A percentile compares a stretch with the other conserved stretches of the same genome.
Conservation (phyloP, 2,797 vertebrate species). For the Lepus oiostolus region DNA sequence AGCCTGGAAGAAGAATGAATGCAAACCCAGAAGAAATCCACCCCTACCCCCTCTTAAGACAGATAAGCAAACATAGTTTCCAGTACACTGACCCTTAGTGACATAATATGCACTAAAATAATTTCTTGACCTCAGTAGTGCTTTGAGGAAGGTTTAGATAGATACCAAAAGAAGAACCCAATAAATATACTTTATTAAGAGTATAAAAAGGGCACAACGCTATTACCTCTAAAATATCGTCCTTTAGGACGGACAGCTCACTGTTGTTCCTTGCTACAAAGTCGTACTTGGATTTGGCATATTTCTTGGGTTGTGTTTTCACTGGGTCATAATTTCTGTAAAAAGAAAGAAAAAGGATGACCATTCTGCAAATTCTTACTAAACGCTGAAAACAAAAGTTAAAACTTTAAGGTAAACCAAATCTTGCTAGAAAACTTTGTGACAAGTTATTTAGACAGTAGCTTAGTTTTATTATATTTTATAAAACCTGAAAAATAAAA, state of each 20-base stretch:
- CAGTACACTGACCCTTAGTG: background rate
- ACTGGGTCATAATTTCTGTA: constrained; percentile 91
- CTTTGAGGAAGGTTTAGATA: constrained; percentile 20
- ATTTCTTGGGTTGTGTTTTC: constrained; percentile 89
- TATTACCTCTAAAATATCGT: constrained; percentile 97
- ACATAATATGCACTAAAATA: constrained; percentile 15
- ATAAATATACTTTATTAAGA: constrained; percentile 30
- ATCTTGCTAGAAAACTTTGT: constrained; percentile 35
- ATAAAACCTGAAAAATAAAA: background rate
- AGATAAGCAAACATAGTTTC: background rate
- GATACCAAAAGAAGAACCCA: background rate
- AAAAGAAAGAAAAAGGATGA: constrained; percentile 73
- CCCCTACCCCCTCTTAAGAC: background rate
- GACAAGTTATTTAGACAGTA: background rate
- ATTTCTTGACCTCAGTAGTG: background rate
- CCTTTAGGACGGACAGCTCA: constrained; percentile 96
- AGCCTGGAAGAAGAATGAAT: background rate
- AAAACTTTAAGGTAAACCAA: constrained; percentile 36
- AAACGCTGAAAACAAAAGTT: background rate
- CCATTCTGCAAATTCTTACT: constrained; percentile 46
- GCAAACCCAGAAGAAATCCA: background rate
- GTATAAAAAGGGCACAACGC: background rate
- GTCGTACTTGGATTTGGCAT: constrained; percentile 96
- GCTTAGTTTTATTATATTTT: constrained; percentile 24
- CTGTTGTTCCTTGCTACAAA: constrained; percentile 97